Evolutionary conservation across 2,888 invertebrate species (phyloP), one percentile per base, ranked within the genome.

Genomic region (Sphaeridia pumilis): DNA sequence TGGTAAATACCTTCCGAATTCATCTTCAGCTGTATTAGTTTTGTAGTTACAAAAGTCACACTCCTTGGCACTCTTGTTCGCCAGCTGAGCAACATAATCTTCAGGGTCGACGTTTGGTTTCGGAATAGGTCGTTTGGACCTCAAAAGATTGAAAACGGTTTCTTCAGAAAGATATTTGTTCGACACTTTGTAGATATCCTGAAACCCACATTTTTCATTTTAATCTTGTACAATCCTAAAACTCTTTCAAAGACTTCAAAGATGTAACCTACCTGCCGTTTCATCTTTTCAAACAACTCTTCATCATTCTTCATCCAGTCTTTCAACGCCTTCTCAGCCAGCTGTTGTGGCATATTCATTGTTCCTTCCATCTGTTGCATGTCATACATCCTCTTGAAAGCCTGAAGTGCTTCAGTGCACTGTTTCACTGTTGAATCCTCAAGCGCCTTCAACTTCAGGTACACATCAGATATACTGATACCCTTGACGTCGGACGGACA

Each of bases 11-110:
- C 72, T 66, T n/a, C 70, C 70, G 66, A 71, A 71, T 10, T 58
- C 45, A 57, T 73, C 72, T 53, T 67, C 65, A n/a, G 72, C 72
- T 10, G 72, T 72, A 44, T 60, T 59, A 36, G 58, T 58, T 50
- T 66, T 60, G 55, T 68, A 69, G 24, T 66, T 65, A 58, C 71
- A 71, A 59, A 71, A 71, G 61, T 71, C 71, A 67, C 71, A 71
- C 10, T 57, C 55, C n/a, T 57, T 26, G 31, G 58, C 52, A 4
- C 69, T 67, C 31, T 65, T 58, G 25, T 60, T 52, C 4, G 64
- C 53, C 17, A 70, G 52, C 49, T 67, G 60, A 21, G 68, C 63
- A 14, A 70, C 58, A 45, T 66, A 66, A 1, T 52, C 53, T n/a
- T 48, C 27, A 4, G 63, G 60, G 49, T 63, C 58, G n/a, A 54